phyloP scores from a whole-genome alignment of 64 coral and sea anemone genomes.

The Orbicella faveolata region DNA sequence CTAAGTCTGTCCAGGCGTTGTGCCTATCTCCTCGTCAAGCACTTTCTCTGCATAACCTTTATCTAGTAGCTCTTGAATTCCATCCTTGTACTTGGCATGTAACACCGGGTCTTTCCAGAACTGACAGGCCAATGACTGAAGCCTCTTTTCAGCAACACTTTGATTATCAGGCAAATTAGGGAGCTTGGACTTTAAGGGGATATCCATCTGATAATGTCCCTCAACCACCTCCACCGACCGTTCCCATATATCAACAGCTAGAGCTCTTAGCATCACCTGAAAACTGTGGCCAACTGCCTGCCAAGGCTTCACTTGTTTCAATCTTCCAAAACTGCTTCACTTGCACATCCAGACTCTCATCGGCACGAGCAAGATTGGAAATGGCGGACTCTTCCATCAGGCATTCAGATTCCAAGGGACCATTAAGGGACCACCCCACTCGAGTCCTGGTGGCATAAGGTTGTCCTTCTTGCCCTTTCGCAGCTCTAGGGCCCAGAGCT shows the following conservation, averaged over 20 bases:
- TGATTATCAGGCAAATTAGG: conserved; percentile 58
- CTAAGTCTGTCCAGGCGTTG: not conserved
- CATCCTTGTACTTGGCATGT: not conserved
- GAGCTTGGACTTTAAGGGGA: conserved; percentile 55
- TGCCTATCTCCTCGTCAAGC: not conserved
- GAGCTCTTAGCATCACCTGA: too few relatives aligned
- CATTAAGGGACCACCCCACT: too few relatives aligned
- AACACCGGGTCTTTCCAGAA: conserved; percentile 10
- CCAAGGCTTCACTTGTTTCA: too few relatives aligned
- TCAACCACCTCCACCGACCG: too few relatives aligned
- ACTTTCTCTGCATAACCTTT: conserved; percentile 36
- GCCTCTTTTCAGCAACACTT: conserved; percentile 42
- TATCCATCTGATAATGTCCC: conserved; percentile 55
- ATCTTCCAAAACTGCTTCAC: too few relatives aligned
- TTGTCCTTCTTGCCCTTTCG: conserved; percentile 11
- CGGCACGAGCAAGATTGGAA: too few relatives aligned
- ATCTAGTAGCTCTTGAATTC: not conserved
- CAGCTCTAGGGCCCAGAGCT: conserved; percentile 18
- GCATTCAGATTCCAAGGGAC: too few relatives aligned
- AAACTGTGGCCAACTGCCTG: too few relatives aligned
- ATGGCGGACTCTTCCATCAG: too few relatives aligned
- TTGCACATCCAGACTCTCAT: too few relatives aligned
- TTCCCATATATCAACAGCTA: too few relatives aligned
- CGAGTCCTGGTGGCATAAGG: conserved; percentile 11
- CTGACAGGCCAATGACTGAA: conserved; percentile 1